Conservation (phyloP, 2,797 vertebrate genomes). For the Tadarida brasiliensis region DNA sequence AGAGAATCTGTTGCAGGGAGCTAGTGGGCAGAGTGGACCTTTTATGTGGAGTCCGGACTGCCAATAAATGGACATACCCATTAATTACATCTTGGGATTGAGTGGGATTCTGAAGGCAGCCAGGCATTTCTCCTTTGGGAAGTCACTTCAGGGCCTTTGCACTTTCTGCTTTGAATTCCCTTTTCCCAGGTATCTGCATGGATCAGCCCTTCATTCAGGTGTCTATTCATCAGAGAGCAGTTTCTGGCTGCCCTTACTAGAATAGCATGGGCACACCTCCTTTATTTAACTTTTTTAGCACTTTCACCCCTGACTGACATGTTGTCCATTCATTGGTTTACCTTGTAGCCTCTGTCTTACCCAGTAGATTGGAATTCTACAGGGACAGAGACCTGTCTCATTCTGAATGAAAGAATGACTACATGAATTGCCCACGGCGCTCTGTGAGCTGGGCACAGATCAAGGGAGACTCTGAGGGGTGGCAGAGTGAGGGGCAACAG, state of each 20-base stretch:
- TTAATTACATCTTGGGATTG: background rate
- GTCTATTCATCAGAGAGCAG: background rate
- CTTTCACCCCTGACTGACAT: background rate
- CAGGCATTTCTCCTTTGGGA: background rate
- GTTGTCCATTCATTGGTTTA: background rate
- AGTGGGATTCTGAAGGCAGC: background rate
- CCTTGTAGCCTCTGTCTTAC: background rate
- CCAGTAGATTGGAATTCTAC: background rate
- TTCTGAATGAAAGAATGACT: background rate
- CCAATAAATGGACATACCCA: background rate
- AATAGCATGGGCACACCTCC: background rate
- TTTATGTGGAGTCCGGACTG: background rate
- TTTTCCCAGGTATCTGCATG: background rate
- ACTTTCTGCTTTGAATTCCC: background rate
- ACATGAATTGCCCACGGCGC: rapidly evolving
- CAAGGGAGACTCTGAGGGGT: background rate
- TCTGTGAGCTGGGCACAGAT: background rate
- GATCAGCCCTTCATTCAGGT: background rate
- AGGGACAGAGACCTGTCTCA: background rate
- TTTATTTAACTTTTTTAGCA: background rate
- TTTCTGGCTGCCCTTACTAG: background rate
- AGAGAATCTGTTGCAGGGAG: background rate
- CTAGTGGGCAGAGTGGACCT: background rate
- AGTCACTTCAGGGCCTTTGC: constrained; percentile 43
- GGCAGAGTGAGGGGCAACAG: background rate